Percentiles rank a stretch among this genome's conserved stretches.
phyloP scores from a whole-genome alignment of 53 echinoderm and acorn worm genomes.

The Actinopyga echinites region DNA sequence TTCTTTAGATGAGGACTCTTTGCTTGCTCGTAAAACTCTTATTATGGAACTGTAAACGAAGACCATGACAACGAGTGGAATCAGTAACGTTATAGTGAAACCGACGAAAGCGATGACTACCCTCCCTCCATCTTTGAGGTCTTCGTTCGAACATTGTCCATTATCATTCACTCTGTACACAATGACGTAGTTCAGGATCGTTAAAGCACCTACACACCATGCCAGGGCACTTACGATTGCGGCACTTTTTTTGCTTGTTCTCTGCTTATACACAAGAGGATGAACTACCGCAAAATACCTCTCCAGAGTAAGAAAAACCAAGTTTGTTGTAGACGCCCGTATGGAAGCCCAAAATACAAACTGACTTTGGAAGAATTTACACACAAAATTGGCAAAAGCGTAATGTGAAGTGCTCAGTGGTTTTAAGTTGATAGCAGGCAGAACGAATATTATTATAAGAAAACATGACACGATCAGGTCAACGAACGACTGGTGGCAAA shows the following conservation, averaged over 20 bases:
- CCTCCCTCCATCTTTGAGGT: not conserved
- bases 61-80: slow-evolving; percentile 4
- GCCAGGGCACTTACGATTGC: not conserved
- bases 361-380: not conserved
- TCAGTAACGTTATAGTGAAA: not conserved
- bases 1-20: not conserved
- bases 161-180: not conserved
- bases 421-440: not conserved
- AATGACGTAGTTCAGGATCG: not conserved
- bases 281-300: slow-evolving; percentile 12
- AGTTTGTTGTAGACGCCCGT: slow-evolving; percentile 3
- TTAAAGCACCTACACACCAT: not conserved
- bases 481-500: slow-evolving; percentile 4
- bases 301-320: slow-evolving; percentile 18
- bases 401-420: too few relatives aligned
- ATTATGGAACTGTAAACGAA: slow-evolving; percentile 15
- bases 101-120: not conserved
- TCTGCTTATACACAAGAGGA: not conserved
- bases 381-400: too few relatives aligned
- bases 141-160: not conserved
- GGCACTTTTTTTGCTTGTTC: not conserved
- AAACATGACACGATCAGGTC: not conserved
- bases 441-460: not conserved
- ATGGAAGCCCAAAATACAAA: slow-evolving; percentile 14
- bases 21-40: not conserved